Evolutionary conservation across 2,888 invertebrate species (phyloP).

Genomic region (Lycaena phlaeas): DNA sequence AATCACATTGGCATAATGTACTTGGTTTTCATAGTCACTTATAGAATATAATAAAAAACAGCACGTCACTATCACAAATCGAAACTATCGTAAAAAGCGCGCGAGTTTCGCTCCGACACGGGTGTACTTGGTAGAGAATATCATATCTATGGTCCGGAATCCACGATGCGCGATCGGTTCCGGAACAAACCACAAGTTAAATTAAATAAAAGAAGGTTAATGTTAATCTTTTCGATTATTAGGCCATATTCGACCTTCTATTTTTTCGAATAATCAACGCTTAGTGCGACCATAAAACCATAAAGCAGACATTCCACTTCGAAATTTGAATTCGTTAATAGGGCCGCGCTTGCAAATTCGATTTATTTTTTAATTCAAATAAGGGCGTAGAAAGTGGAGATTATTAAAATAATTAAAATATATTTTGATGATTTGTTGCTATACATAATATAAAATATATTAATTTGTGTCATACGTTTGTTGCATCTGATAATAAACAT

Average conservation of each 20-base stretch:
- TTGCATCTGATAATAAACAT: too few relatives aligned
- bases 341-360: background rate
- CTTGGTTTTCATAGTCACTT: too few relatives aligned
- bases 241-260: background rate
- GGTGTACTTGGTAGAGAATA: background rate
- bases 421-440: too few relatives aligned
- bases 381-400: background rate
- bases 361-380: background rate
- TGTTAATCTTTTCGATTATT: background rate
- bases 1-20: too few relatives aligned
- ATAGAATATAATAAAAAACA: too few relatives aligned
- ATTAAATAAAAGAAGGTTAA: background rate
- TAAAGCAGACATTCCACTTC: background rate
- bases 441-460: too few relatives aligned
- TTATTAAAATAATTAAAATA: too few relatives aligned
- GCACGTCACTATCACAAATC: background rate
- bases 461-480: too few relatives aligned
- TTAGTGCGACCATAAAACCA: background rate
- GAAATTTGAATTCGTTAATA: background rate
- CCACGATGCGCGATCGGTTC: background rate
- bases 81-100: background rate
- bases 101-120: background rate
- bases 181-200: background rate
- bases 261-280: background rate
- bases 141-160: background rate